A percentile compares a stretch with the other conserved stretches of the same genome.
These are phyloP conservation scores for Apocheima hispidaria DNA, from an alignment of 2,888 invertebrate species.

Conservation along the genomic window DNA sequence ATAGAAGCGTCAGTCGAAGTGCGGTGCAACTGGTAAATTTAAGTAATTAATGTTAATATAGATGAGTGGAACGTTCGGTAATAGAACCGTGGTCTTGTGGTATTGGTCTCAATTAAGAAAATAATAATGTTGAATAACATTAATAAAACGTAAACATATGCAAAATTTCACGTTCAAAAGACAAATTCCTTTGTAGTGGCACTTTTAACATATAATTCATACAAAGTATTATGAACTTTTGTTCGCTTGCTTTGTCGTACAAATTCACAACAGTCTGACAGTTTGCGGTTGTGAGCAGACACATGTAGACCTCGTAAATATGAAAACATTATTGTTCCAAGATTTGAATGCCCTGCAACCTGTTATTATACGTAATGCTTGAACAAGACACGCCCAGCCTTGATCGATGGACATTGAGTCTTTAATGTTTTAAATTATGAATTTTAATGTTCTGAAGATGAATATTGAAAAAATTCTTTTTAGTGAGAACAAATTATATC, in stretches of 20 bases:
- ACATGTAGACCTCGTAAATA: conserved; percentile 49
- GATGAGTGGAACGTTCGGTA: conserved; percentile 29
- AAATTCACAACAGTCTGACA: conserved; percentile 25
- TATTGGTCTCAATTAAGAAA: conserved; percentile 2
- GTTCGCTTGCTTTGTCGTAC: conserved; percentile 2
- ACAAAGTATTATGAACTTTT: conserved; percentile 12
- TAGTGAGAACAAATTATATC: conserved; percentile 35
- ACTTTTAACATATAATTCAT: not conserved
- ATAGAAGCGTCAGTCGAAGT: conserved; percentile 73
- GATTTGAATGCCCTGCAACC: conserved; percentile 59
- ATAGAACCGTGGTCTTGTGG: conserved; percentile 35
- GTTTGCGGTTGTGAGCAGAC: conserved; percentile 29
- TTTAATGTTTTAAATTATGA: conserved; percentile 49
- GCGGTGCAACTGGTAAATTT: conserved; percentile 74
- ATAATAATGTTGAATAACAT: not conserved
- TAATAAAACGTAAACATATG: no score
- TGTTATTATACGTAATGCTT: conserved; percentile 52
- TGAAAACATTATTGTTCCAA: conserved; percentile 62
- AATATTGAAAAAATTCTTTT: not conserved
- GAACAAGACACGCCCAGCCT: conserved; percentile 57
- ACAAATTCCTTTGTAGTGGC: not conserved
- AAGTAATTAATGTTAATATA: conserved; percentile 69
- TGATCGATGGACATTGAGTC: conserved; percentile 59
- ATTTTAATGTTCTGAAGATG: conserved; percentile 31
- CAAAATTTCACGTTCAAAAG: no score